phyloP scores from a whole-genome alignment of 2,113 vertebrate species.

The Mustelus asterias region DNA sequence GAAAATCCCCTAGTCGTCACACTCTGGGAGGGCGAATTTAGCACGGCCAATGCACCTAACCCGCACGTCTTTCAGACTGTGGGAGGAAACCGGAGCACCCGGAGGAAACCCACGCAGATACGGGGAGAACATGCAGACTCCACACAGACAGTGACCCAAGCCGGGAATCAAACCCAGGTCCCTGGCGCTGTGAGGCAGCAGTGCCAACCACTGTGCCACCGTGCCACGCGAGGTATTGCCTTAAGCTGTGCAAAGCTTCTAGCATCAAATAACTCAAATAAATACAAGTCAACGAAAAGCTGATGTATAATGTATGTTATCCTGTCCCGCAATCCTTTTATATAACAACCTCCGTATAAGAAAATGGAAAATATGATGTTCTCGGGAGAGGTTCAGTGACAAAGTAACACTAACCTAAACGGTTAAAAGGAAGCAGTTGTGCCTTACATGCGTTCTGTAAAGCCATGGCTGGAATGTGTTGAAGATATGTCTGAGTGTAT shows the following conservation, averaged over 20 bases:
- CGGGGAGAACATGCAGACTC: no score
- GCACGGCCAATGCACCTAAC: no score
- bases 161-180: no score
- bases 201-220: no score
- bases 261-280: not conserved
- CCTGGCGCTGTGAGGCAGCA: no score
- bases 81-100: no score
- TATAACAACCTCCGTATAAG: not conserved
- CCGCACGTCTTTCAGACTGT: no score
- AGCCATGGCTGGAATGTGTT: slow-evolving; percentile 53
- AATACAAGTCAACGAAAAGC: not conserved
- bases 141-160: no score
- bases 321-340: not conserved
- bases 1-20: no score
- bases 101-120: no score
- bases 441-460: slow-evolving; percentile 46
- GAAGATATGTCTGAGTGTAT: slow-evolving; percentile 55
- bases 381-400: slow-evolving; percentile 40
- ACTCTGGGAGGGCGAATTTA: no score
- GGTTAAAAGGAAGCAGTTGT: slow-evolving; percentile 42
- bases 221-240: no score
- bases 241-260: not conserved
- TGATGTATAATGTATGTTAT: not conserved
- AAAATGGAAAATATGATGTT: not conserved
- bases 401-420: slow-evolving; percentile 47